These are phyloP conservation scores for Chroicocephalus ridibundus DNA, from an alignment of 2,113 vertebrate species.

Conservation along the genomic window DNA sequence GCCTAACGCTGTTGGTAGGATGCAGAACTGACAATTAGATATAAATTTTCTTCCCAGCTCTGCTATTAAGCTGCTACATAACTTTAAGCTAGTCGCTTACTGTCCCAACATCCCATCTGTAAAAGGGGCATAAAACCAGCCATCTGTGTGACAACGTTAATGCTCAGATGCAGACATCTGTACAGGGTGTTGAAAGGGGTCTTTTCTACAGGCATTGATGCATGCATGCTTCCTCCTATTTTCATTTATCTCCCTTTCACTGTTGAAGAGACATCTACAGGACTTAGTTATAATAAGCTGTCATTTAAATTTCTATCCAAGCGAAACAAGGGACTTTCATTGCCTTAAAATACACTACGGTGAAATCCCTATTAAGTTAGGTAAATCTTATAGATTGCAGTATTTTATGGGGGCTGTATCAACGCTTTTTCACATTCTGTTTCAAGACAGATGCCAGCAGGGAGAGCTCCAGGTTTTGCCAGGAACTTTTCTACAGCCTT, in stretches of 20 bases:
- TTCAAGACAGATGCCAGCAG: background rate
- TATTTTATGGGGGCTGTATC: background rate
- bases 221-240: background rate
- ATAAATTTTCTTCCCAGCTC: background rate
- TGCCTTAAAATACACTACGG: background rate
- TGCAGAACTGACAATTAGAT: background rate
- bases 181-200: background rate
- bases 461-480: background rate
- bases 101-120: background rate
- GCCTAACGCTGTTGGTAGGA: rapidly evolving
- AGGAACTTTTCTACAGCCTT: background rate
- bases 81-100: background rate
- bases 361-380: background rate
- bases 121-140: background rate
- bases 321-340: background rate
- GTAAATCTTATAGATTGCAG: background rate
- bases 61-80: background rate
- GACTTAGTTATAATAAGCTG: background rate
- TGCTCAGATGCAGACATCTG: background rate
- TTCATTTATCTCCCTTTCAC: background rate
- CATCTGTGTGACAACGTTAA: background rate
- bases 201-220: background rate
- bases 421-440: background rate
- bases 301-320: background rate
- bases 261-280: background rate